Conservation (phyloP, 2,797 vertebrate species). For the Remorina albescens region DNA sequence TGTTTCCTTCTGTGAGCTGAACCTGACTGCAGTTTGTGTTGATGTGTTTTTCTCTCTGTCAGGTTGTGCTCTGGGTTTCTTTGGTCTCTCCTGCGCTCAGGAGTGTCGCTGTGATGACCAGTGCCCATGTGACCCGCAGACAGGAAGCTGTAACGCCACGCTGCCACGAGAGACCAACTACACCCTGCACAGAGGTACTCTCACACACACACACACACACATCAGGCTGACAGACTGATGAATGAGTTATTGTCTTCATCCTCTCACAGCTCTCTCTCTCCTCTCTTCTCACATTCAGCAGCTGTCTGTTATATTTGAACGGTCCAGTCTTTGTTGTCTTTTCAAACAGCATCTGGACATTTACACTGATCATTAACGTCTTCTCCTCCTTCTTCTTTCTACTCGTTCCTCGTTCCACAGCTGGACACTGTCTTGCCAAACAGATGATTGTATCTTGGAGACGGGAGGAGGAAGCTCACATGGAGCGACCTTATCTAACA, state of each 20-base stretch:
- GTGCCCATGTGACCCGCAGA: conserved; percentile 88
- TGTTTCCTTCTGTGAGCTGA: background rate
- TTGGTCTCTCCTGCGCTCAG: conserved; percentile 83
- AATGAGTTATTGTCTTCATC: background rate
- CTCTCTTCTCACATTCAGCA: background rate
- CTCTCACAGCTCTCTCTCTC: too few species aligned
- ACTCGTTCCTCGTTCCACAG: conserved; percentile 50
- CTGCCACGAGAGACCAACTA: conserved; percentile 49
- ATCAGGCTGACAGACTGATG: too few species aligned
- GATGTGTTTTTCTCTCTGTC: conserved; percentile 13
- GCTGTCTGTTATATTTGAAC: conserved; percentile 31
- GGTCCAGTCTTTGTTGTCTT: conserved; percentile 25
- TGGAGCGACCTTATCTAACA: conserved; percentile 64
- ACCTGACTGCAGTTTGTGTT: background rate
- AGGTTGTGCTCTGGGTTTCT: conserved; percentile 90
- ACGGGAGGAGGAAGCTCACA: conserved; percentile 53
- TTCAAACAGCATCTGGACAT: conserved; percentile 29
- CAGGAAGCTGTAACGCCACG: conserved; percentile 88
- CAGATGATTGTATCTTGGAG: conserved; percentile 78
- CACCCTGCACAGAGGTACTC: conserved; percentile 84
- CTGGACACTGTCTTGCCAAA: conserved; percentile 77
- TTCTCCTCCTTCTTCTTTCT: background rate
- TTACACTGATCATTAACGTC: background rate
- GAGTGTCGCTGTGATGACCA: conserved; percentile 84
- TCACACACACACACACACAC: too few species aligned